Evolutionary conservation across 2,888 invertebrate genomes (phyloP).

Genomic region (Catocala sponsa): DNA sequence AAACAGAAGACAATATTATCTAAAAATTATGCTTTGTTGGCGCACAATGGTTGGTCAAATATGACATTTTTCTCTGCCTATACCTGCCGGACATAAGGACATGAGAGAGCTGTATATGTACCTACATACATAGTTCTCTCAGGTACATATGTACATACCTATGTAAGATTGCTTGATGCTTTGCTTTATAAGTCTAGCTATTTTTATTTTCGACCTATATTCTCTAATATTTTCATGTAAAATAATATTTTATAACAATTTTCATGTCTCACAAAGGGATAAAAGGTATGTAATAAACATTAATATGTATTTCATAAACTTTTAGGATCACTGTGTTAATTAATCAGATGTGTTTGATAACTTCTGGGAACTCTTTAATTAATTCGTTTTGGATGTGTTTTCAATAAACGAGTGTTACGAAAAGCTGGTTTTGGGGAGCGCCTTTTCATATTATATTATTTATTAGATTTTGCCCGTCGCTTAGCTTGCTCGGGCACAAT

Average conservation of each 20-base stretch:
- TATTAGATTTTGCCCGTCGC: not conserved
- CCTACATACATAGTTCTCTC: no score
- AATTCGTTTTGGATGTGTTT: slow-evolving; percentile 8
- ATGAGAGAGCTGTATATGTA: no score
- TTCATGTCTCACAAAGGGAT: slow-evolving; percentile 74
- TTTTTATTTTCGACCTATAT: no score
- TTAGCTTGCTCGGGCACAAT: no score
- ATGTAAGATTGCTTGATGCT: no score
- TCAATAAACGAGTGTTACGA: slow-evolving; percentile 7
- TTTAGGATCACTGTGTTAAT: slow-evolving; percentile 11
- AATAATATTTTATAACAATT: slow-evolving; percentile 48
- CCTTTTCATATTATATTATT: not conserved
- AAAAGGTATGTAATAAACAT: slow-evolving; percentile 61
- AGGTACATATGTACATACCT: no score
- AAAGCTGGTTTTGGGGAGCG: not conserved
- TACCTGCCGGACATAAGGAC: no score
- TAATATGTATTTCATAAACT: slow-evolving; percentile 6
- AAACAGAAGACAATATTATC: no score
- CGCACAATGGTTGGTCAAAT: no score
- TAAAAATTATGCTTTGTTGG: no score
- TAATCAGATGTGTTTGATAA: slow-evolving; percentile 12
- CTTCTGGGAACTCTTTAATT: slow-evolving; percentile 14
- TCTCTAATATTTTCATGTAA: not conserved
- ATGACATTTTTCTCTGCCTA: no score
- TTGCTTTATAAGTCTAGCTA: no score